Evolutionary conservation across 2,113 vertebrate genomes (phyloP).

Genomic region (Cinclus mexicanus): DNA sequence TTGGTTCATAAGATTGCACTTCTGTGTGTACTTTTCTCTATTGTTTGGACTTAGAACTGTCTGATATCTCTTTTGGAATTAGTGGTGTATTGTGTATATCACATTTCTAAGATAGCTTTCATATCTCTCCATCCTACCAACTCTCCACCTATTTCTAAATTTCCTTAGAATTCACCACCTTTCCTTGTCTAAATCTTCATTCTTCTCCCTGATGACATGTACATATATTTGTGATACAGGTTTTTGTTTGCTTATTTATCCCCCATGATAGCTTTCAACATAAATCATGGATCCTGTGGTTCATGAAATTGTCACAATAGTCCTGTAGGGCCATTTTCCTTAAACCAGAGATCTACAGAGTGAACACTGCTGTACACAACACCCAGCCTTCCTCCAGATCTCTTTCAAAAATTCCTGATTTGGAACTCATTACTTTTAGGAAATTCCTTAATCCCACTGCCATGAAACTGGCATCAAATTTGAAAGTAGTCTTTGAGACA

Average conservation of each 20-base stretch:
- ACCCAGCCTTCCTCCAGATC: neutral
- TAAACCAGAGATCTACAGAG: neutral
- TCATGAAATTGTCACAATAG: neutral
- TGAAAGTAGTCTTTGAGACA: neutral
- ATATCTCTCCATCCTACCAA: neutral
- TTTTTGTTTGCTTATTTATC: neutral
- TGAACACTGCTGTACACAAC: accelerated
- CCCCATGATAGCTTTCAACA: neutral
- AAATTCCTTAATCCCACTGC: neutral
- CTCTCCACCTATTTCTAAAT: neutral
- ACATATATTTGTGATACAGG: neutral
- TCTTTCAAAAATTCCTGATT: neutral
- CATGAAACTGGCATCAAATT: neutral
- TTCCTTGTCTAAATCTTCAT: neutral
- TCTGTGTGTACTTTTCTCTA: neutral
- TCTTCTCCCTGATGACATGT: neutral
- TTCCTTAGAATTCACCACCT: neutral
- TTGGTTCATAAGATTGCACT: neutral
- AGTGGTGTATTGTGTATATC: neutral
- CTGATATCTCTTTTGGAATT: neutral
- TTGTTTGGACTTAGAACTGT: neutral
- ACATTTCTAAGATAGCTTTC: neutral
- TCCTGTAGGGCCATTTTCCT: neutral
- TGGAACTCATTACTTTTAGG: neutral
- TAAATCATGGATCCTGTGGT: neutral